Base-by-base conservation (phyloP, 2,888 invertebrate genomes). In the Papilio demoleus region DNA sequence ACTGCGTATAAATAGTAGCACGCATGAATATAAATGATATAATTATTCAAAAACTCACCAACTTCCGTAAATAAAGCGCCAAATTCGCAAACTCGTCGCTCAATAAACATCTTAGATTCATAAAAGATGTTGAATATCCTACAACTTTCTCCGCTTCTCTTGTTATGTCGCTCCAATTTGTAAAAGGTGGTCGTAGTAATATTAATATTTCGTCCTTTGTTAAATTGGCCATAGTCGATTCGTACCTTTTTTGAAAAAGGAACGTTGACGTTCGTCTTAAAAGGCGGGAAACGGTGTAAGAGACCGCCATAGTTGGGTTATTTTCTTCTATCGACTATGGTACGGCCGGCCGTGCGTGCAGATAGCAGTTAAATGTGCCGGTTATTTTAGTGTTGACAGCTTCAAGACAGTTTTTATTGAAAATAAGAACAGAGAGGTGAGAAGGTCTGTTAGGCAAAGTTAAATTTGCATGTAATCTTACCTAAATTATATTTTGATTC, bases 21-120 rank as follows among this genome's bases (percentile, higher is more conserved):
- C 31, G 6, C 6, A 31, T 6, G 6, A 4, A 17, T n/a, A 56
- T 1, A n/a, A 5, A 9, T 56, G 31, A 56, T 9, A 17, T 31
- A 56, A 56, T 56, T 36, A 36, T 40, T 65, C 22, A 53, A 67
- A 71, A 70, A 87, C 93, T 90, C 67, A 93, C 93, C 90, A 93
- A 78, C 82, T 93, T 93, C 71, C 92, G 81, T 70, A 93, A 85
- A 82, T 93, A 93, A 40, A 92, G 80, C 47, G 93, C 93, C 85
- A 94, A 84, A 81, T 94, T 94, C 53, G 93, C 94, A 76, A 94
- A 94, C 81, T 94, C 94, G 79, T 94, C 94, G 81, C 94, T 94
- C 77, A 94, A 81, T 71, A 94, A 82, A 81, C 94, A 94, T 81
- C 94, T 83, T 76, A 94, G 81, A 82, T 93, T 93, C 92, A 93